Conservation (phyloP, 2,113 vertebrate species). For the Leptocoma aspasia region DNA sequence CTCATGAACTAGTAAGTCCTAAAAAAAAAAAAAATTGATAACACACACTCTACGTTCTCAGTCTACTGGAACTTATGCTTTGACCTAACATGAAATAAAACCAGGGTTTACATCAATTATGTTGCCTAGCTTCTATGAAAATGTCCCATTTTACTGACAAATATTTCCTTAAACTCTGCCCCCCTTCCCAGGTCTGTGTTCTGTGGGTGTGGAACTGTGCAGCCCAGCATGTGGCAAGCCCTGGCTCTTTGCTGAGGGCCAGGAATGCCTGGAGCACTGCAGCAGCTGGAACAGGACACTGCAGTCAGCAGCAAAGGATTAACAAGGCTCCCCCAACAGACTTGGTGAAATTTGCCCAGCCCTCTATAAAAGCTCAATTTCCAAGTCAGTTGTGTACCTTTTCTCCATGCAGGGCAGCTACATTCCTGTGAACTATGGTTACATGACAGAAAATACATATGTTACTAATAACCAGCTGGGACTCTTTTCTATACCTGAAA, state of each 20-base stretch:
- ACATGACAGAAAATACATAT: neutral
- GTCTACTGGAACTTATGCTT: neutral
- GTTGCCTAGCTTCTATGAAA: neutral
- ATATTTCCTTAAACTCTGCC: neutral
- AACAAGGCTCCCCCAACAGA: neutral
- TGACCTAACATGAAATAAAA: neutral
- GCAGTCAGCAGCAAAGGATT: neutral
- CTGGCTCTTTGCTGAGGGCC: neutral
- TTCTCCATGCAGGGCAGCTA: neutral
- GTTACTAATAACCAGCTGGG: neutral
- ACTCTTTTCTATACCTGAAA: neutral
- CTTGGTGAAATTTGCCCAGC: neutral
- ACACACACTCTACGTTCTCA: neutral
- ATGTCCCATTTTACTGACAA: neutral
- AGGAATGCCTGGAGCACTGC: fast-evolving
- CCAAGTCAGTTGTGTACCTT: neutral
- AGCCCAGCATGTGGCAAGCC: neutral
- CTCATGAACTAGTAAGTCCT: neutral
- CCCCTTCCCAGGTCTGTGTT: neutral
- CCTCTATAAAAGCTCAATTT: neutral
- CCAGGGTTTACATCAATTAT: neutral
- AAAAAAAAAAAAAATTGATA: neutral
- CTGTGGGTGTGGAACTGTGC: conserved; percentile 2
- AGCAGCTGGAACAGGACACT: neutral
- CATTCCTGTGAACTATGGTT: neutral